Conservation (phyloP, 2,113 vertebrate species). For the Cervus canadensis region DNA sequence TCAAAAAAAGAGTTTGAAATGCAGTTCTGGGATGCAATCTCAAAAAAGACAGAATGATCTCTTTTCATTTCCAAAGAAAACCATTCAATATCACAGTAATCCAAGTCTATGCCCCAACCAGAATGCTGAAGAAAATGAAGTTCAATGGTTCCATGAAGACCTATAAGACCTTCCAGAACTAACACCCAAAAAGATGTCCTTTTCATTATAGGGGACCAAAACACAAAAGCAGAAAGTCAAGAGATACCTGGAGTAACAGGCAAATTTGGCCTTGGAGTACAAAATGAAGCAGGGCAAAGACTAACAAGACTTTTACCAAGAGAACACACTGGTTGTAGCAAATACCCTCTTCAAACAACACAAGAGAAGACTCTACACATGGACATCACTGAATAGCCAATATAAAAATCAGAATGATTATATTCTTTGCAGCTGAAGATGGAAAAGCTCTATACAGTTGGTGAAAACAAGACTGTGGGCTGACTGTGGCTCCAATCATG, state of each 20-base stretch:
- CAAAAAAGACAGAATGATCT: neutral
- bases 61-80: neutral
- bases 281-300: neutral
- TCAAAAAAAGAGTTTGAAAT: neutral
- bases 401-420: neutral
- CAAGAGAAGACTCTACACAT: neutral
- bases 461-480: neutral
- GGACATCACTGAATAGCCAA: neutral
- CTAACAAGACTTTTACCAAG: neutral
- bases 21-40: neutral
- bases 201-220: neutral
- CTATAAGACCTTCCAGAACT: neutral
- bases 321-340: neutral
- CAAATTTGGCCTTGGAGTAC: neutral
- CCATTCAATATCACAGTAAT: neutral
- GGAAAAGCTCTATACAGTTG: neutral
- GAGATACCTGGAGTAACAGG: neutral
- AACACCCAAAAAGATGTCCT: neutral
- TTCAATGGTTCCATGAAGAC: neutral
- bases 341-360: neutral
- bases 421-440: neutral
- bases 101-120: neutral
- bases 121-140: neutral
- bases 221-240: neutral
- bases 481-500: neutral